These are phyloP conservation scores for Protaetia brevitarsis DNA, from an alignment of 1,140 invertebrate species.

Conservation along the genomic window DNA sequence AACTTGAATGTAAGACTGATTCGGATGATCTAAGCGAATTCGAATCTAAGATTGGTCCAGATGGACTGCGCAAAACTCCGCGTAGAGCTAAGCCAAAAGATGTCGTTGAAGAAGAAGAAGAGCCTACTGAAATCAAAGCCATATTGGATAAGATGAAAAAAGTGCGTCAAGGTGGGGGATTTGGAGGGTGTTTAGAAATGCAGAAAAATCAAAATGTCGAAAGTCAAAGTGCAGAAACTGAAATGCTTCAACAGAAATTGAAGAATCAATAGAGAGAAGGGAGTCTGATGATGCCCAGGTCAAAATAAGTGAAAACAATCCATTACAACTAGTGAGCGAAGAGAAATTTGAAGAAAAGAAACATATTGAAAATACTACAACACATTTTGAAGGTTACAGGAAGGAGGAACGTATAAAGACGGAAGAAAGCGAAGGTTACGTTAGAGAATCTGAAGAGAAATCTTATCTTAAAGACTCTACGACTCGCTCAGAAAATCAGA, in stretches of 20 bases:
- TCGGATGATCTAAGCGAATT: too few species aligned
- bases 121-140: constrained; percentile 29
- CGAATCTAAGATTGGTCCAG: not conserved
- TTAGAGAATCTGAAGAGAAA: not conserved
- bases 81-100: not conserved
- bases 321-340: not conserved
- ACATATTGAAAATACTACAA: not conserved
- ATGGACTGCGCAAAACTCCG: not conserved
- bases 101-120: not conserved
- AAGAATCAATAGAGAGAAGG: not conserved
- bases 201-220: not conserved
- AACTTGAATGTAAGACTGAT: too few species aligned
- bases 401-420: too few species aligned
- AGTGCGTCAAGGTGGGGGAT: constrained; percentile 26
- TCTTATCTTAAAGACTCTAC: not conserved
- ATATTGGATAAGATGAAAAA: constrained; percentile 35
- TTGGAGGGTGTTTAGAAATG: not conserved
- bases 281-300: too few species aligned
- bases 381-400: not conserved
- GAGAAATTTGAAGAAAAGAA: not conserved
- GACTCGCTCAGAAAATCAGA: too few species aligned
- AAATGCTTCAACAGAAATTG: not conserved
- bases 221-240: not conserved
- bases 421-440: not conserved
- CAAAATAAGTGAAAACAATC: too few species aligned